Evolutionary conservation across 2,113 vertebrate species (phyloP), one percentile per base, ranked within the genome.

Genomic region (Corythoichthys haematopterus): DNA sequence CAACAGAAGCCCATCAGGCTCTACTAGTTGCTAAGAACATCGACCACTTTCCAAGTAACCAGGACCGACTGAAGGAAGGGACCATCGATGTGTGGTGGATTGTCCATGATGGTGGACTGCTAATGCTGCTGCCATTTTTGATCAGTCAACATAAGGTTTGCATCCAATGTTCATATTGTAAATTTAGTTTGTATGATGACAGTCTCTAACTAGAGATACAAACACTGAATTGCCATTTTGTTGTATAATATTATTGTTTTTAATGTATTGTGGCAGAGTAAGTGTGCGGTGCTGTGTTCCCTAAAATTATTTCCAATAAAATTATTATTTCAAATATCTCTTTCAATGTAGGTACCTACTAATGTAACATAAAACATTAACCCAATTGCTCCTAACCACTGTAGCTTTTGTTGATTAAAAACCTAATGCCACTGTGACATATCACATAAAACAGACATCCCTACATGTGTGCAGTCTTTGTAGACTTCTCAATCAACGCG

Each of bases 31-130:
- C 96, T 46, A 99, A 98, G 84, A 97, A 98, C 74, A 93, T 98
- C 2, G 95, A 98, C 77, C 75, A 75, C 8, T 99, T 98, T 76
- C 96, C 96, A 0, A 62, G 79, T 6, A 95, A 96, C 86, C 92
- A 93, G 28, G 93, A 97, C 53, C 95, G 94, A 16, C 92, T 97
- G 67, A 80, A 88, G 16, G 92, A 90, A 8, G 96, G 95, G 11
- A 90, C 88, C 53, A 93, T 98, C 4, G 96, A 97, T 0, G 93
- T 98, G 65, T 98, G 96, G 96, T 98, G 96, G 96, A 94, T 98
- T 37, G 96, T 98, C 53, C 96, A 98, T 2, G 96, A 98, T 0
- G 96, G 96, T 0, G 96, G 96, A 55, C 92, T 98, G 66, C 93
- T 98, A 47, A 98, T 98, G 95, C 86, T 98, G 61, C 88, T 98